These are phyloP conservation scores for Neuroscelio doddi DNA, from an alignment of 2,888 invertebrate genomes.

Conservation along the genomic window DNA sequence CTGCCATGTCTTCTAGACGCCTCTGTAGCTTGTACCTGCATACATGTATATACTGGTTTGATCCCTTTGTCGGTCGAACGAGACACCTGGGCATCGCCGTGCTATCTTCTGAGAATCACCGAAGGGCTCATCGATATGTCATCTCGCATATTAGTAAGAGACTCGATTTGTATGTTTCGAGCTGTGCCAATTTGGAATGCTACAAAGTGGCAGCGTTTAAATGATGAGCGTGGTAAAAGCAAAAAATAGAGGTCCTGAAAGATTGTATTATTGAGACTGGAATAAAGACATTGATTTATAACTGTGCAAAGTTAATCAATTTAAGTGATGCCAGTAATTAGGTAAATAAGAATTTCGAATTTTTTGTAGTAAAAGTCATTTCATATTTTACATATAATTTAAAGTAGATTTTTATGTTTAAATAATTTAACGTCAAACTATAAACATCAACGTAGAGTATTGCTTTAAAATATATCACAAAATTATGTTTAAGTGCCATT, in stretches of 20 bases:
- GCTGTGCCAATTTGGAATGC: slow-evolving; percentile 37
- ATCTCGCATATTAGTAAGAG: slow-evolving; percentile 42
- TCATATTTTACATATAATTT: too few relatives aligned
- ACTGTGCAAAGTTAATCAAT: not conserved
- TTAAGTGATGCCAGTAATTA: not conserved
- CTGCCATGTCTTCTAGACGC: slow-evolving; percentile 43
- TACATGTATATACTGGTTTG: slow-evolving; percentile 35
- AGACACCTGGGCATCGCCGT: slow-evolving; percentile 51
- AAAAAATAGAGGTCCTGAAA: slow-evolving; percentile 27
- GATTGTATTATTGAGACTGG: slow-evolving; percentile 32
- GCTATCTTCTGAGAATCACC: slow-evolving; percentile 47
- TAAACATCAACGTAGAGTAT: too few relatives aligned
- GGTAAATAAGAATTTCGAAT: not conserved
- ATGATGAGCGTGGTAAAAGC: slow-evolving; percentile 9
- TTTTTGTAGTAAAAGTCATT: too few relatives aligned
- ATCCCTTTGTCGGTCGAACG: slow-evolving; percentile 51
- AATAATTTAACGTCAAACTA: too few relatives aligned
- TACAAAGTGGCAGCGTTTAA: slow-evolving; percentile 36
- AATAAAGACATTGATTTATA: slow-evolving; percentile 40
- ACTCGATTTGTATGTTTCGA: slow-evolving; percentile 21
- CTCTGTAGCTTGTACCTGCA: slow-evolving; percentile 37
- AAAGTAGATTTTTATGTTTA: too few relatives aligned
- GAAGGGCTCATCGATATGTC: slow-evolving; percentile 48
- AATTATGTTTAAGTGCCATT: too few relatives aligned
- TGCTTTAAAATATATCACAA: too few relatives aligned